Evolutionary conservation across 1,140 invertebrate species (phyloP).

Genomic region (Stenopsyche tienmushanensis): DNA sequence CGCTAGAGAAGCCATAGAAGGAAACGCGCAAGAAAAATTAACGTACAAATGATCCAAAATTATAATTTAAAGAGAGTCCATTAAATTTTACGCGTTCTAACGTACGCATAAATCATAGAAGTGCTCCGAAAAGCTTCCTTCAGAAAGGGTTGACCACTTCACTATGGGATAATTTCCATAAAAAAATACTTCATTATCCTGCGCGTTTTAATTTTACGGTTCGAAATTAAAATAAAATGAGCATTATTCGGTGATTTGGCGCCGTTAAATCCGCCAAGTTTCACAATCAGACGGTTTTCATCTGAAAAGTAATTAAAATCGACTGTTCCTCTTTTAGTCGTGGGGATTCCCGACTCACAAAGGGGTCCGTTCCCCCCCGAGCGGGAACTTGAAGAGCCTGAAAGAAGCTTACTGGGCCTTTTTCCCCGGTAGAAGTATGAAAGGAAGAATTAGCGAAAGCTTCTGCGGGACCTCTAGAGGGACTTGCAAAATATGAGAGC

Average conservation of each 20-base stretch:
- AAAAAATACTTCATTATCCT: slow-evolving; percentile 8
- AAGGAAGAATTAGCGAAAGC: slow-evolving; percentile 18
- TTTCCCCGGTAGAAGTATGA: slow-evolving; percentile 2
- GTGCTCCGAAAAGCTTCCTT: too few relatives aligned
- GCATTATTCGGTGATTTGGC: background rate
- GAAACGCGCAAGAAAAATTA: too few relatives aligned
- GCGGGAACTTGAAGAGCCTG: slow-evolving; percentile 10
- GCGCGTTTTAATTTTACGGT: slow-evolving; percentile 8
- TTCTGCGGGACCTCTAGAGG: too few relatives aligned
- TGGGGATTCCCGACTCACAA: background rate
- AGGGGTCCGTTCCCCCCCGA: background rate
- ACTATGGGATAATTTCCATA: slow-evolving; percentile 21
- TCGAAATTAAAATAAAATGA: slow-evolving; percentile 19
- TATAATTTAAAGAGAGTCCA: too few relatives aligned
- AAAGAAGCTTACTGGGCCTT: slow-evolving; percentile 12
- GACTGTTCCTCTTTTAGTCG: slow-evolving; percentile 35
- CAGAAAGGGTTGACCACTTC: background rate
- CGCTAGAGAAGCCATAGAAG: too few relatives aligned
- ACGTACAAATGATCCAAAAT: too few relatives aligned
- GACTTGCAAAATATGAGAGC: too few relatives aligned
- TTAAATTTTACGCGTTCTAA: too few relatives aligned
- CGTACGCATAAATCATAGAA: too few relatives aligned
- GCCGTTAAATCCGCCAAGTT: slow-evolving; percentile 17
- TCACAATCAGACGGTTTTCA: slow-evolving; percentile 23
- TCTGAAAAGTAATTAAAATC: slow-evolving; percentile 42